Conservation (phyloP, 2,888 invertebrate genomes). For the Lomographa bimaculata region DNA sequence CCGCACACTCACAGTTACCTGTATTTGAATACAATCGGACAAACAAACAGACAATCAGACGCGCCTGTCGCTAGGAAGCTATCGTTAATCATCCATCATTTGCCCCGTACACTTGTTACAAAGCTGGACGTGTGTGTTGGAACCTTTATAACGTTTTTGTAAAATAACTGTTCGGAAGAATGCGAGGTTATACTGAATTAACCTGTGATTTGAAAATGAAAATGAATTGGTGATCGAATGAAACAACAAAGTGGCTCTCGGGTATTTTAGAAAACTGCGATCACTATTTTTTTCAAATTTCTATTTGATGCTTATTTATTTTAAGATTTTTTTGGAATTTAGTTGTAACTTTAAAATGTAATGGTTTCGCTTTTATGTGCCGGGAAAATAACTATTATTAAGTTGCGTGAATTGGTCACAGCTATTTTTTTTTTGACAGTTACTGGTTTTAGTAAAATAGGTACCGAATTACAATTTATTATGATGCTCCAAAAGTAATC, state of each 20-base stretch:
- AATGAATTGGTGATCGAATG: constrained; percentile 10
- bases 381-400: too few species aligned
- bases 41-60: constrained; percentile 60
- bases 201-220: constrained; percentile 18
- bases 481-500: too few species aligned
- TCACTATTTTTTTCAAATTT: too few species aligned
- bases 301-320: too few species aligned
- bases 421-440: too few species aligned
- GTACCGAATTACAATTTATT: too few species aligned
- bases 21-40: constrained; percentile 49
- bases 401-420: too few species aligned
- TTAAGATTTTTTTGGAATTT: too few species aligned
- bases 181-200: constrained; percentile 30
- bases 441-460: too few species aligned
- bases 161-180: constrained; percentile 26
- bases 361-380: too few species aligned
- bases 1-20: constrained; percentile 39
- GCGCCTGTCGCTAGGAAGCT: constrained; percentile 52
- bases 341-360: too few species aligned
- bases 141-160: constrained; percentile 19
- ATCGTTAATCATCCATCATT: constrained; percentile 66
- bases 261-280: constrained; percentile 7
- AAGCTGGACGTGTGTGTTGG: constrained; percentile 5
- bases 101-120: constrained; percentile 16
- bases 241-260: constrained; percentile 12